Evolutionary conservation across 2,113 vertebrate species (phyloP).

Genomic region (Leucopternis melanops): DNA sequence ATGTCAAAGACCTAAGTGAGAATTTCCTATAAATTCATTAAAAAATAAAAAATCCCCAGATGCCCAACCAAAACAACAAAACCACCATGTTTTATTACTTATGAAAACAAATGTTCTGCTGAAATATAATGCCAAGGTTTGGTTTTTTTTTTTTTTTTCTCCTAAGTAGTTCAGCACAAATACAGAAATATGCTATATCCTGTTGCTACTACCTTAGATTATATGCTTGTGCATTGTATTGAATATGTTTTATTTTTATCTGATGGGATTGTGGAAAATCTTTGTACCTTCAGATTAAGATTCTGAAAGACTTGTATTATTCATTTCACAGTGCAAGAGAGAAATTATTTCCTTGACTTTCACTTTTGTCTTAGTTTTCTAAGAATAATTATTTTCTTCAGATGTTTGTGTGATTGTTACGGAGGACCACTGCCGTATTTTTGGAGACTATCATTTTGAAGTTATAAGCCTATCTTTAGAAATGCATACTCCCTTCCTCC

Average conservation of each 20-base stretch:
- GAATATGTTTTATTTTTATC: neutral
- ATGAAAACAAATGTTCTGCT: neutral
- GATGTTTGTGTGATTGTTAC: too few species aligned
- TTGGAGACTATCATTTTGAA: neutral
- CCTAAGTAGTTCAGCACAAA: neutral
- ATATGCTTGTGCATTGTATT: neutral
- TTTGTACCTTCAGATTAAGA: neutral
- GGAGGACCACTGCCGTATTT: too few species aligned
- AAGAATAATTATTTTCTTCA: too few species aligned
- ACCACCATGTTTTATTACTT: neutral
- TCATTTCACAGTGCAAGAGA: neutral
- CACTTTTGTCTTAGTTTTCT: too few species aligned
- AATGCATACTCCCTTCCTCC: neutral
- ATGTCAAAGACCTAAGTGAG: neutral
- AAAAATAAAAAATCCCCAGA: neutral
- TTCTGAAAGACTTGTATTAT: neutral
- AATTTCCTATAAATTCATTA: neutral
- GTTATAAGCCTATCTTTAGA: neutral
- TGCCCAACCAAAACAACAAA: rapidly evolving
- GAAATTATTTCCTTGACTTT: neutral
- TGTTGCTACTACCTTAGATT: neutral
- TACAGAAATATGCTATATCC: neutral
- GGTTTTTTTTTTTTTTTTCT: neutral
- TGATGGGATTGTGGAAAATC: neutral
- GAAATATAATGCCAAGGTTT: neutral